Base-by-base conservation (phyloP, 2,888 invertebrate genomes). In the Amiota minor region DNA sequence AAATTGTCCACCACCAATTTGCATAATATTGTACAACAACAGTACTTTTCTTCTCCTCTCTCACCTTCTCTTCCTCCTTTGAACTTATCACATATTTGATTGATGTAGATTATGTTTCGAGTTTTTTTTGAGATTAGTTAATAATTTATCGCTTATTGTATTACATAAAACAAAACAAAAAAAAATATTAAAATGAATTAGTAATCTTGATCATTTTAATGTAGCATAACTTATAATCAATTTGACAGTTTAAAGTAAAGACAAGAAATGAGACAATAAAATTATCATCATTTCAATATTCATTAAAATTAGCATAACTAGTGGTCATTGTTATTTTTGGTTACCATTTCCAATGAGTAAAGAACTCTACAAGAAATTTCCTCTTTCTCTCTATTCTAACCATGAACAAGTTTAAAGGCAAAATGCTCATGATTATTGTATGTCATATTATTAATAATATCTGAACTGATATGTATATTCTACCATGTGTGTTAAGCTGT, bases 281-380 rank as follows among this genome's bases (percentile, higher is more conserved):
- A n/a, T 16, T 8, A 35, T 35, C 35, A 35, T 35, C 35, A 35
- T 35, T 35, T 35, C 6, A 35, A 35, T 35, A 35, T 35, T 35
- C 6, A 59, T n/a, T 49, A 49, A 50, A 12, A 9, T n/a, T 35
- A 45, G 35, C 45, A 9, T 9, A 6, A 16, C 75, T 76, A 45
- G 76, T 76, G 80, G 76, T 83, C 83, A 83, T 76, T 59, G 78
- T 80, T 83, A 83, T 83, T 83, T 83, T 84, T 84, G 81, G 83
- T 80, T 69, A 49, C 1, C 59, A 16, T 35, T 35, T 56, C 61
- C 35, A 56, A 45, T 49, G 23, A 83, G 77, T 35, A 6, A 35
- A 35, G 35, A 35, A 35, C 35, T 35, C 35, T 35, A 35, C 6
- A 35, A 35, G 18, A 71, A 16, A 14, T 49, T 3, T 72, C 70